Base-by-base conservation (phyloP, 2,797 vertebrate genomes). In the Chaetodon trifasciatus region DNA sequence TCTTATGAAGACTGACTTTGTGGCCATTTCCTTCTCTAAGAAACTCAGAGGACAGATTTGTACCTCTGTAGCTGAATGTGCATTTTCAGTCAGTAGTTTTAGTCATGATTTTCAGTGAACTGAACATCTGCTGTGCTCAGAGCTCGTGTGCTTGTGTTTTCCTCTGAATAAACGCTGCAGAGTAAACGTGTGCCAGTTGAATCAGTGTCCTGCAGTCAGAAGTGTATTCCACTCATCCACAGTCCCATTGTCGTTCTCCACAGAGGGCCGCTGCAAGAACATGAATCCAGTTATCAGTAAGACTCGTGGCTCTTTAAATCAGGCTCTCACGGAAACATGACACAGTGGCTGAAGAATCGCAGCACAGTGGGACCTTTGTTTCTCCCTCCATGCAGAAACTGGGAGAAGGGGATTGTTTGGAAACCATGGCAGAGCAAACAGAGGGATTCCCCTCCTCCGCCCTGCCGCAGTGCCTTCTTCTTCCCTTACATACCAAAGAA, bases 351-450 rank as follows among this genome's bases (percentile, higher is more conserved):
- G 78, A 67, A 39, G 56, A 42, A 42, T 62, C 55, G 16, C 70
- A 65, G 52, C 64, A 94, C 90, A 94, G 84, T 19, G 71, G 58
- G 39, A 17, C 78, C 86, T 89, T 93, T 94, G 91, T 95, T 69
- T 66, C 64, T n/a, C 17, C 37, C 56, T 57, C 40, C 15, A 13
- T 13, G 2, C 55, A 77, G 64, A 86, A 58, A 74, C 56, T n/a
- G 61, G 37, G 72, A 85, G 79, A 82, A 44, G 69, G 49, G 57
- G 66, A 80, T 88, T 94, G 94, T 95, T 95, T 78, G 94, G 93
- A 94, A 94, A 94, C 92, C 92, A 92, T 92, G 92, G 91, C 78
- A 91, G 81, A 85, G 80, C 75, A 91, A 93, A 91, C 87, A 89
- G 46, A 84, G 83, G 82, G 83, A 82, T 79, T 84, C 86, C 82